Base-by-base conservation (phyloP, 2,113 vertebrate genomes). In the Eptatretus burgeri region DNA sequence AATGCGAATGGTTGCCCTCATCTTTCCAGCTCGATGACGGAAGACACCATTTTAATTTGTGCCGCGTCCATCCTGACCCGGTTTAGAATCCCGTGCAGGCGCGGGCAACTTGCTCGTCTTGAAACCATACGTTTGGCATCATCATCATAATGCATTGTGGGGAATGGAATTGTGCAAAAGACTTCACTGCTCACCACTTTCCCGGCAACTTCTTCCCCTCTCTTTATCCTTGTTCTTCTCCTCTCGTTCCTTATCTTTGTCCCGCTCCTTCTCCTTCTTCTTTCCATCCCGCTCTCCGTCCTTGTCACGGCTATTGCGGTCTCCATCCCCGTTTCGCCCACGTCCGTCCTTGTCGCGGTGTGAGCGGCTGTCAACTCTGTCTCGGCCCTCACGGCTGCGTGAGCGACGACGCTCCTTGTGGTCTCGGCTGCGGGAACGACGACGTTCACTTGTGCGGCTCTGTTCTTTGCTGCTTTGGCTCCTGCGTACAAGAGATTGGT, bases 371-470 rank as follows among this genome's bases (percentile, higher is more conserved):
- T 20, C n/a, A 11, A 9, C n/a, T n/a, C 56, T n/a, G n/a, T n/a
- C n/a, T 13, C n/a, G 20, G 10, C 56, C n/a, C 12, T 60, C 56
- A 2, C 56, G 56, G 12, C 56, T 60, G 20, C 56, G 56, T 20
- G 56, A 60, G 11, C 56, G 56, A n/a, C 56, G 56, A 41, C 7
- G 27, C 27, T 41, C 27, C 56, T 60, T 60, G 56, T 20, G 56
- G 56, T 60, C 56, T 17, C 12, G 56, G 11, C 56, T 60, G 20
- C 56, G 56, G n/a, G 56, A 60, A 20, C 56, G 56, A 10, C 20
- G n/a, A n/a, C 20, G n/a, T n/a, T 60, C 56, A 60, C 20, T 20
- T 11, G n/a, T 60, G 56, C 56, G 56, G 56, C 56, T 60, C 56
- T 20, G 56, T n/a, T 60, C 56, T 20, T 60, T 60, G 56, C 56